Evolutionary conservation across 1,140 invertebrate species (phyloP).

Genomic region (Atta texana): DNA sequence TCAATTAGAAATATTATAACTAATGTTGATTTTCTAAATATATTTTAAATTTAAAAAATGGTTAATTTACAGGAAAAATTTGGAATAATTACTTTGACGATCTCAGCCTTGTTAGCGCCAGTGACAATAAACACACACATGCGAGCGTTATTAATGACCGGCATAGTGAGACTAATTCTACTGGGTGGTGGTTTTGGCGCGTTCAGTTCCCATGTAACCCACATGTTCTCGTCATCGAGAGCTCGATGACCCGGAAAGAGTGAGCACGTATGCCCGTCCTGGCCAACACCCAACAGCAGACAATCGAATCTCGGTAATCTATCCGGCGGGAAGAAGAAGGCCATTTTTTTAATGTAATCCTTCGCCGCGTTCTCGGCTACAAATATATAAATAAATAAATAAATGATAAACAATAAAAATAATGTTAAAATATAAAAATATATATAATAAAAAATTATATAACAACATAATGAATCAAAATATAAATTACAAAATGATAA

Average conservation of each 20-base stretch:
- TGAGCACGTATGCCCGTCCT: slow-evolving; percentile 99
- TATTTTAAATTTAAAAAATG: slow-evolving; percentile 30
- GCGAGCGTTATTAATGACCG: slow-evolving; percentile 95
- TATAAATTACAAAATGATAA: background rate
- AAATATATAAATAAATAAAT: slow-evolving; percentile 70
- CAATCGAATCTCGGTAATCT: slow-evolving; percentile 93
- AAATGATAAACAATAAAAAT: slow-evolving; percentile 36
- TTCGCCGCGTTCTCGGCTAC: slow-evolving; percentile 92
- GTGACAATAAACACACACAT: slow-evolving; percentile 94
- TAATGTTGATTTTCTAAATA: background rate
- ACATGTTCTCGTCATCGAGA: slow-evolving; percentile 89
- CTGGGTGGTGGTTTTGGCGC: slow-evolving; percentile 98
- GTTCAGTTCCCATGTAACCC: slow-evolving; percentile 95
- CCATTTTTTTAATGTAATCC: slow-evolving; percentile 92
- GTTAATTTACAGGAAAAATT: background rate
- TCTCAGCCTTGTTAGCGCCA: slow-evolving; percentile 95
- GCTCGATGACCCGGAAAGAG: slow-evolving; percentile 95
- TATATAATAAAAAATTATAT: background rate
- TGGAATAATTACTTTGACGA: slow-evolving; percentile 91
- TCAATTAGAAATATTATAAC: background rate
- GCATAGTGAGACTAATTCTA: slow-evolving; percentile 97
- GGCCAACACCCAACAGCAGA: slow-evolving; percentile 97
- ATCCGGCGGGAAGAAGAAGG: slow-evolving; percentile 88
- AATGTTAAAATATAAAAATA: slow-evolving; percentile 26
- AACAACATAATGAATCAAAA: background rate